Conservation (phyloP, 2,888 invertebrate genomes). For the Pristionchus entomophagus region DNA sequence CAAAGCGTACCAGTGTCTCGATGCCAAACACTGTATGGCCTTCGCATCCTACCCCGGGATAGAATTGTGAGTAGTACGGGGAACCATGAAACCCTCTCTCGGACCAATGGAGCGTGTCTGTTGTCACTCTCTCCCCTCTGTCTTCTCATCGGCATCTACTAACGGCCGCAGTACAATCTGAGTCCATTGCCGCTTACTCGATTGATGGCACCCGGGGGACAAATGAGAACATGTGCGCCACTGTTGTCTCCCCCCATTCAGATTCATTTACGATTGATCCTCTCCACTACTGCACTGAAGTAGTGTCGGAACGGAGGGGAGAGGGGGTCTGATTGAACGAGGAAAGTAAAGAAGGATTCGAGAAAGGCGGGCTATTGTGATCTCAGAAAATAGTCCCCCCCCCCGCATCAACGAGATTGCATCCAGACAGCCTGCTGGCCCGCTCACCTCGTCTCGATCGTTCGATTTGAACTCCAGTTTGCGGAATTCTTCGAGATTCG, state of each 20-base stretch:
- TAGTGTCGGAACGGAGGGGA: too few relatives aligned
- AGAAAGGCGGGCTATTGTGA: too few relatives aligned
- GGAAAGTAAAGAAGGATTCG: too few relatives aligned
- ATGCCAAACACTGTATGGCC: slow-evolving; percentile 7
- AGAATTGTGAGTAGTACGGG: too few relatives aligned
- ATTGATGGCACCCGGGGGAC: slow-evolving; percentile 39
- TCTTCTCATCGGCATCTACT: background rate
- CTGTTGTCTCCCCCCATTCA: background rate
- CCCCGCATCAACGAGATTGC: too few relatives aligned
- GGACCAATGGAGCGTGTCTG: background rate
- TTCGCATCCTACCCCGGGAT: background rate
- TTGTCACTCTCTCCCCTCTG: background rate
- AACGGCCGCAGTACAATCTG: slow-evolving; percentile 18
- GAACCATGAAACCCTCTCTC: too few relatives aligned
- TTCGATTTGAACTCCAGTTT: slow-evolving; percentile 36
- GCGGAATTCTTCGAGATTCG: slow-evolving; percentile 34
- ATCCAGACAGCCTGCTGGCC: too few relatives aligned
- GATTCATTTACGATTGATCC: slow-evolving; percentile 46
- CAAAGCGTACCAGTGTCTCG: slow-evolving; percentile 19
- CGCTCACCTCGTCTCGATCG: slow-evolving; percentile 40
- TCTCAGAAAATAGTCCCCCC: too few relatives aligned
- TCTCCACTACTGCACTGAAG: background rate
- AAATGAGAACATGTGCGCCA: slow-evolving; percentile 40
- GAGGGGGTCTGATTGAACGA: too few relatives aligned
- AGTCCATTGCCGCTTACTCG: slow-evolving; percentile 21